These are phyloP conservation scores for Oophaga pumilio DNA, from an alignment of 2,113 vertebrate genomes.

Conservation along the genomic window DNA sequence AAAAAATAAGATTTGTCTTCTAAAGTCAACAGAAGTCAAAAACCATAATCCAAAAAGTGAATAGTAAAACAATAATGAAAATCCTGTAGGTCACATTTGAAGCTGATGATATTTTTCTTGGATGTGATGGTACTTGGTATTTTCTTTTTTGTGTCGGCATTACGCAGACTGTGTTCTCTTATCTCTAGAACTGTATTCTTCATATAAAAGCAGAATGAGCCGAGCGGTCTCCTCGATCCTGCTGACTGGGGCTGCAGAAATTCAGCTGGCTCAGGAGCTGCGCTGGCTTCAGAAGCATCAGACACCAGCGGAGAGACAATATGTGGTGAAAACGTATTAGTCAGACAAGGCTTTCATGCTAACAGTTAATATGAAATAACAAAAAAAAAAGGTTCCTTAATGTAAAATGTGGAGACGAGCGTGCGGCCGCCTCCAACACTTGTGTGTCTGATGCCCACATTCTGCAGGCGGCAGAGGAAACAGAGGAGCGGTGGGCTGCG, in stretches of 20 bases:
- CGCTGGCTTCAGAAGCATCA: slow-evolving; percentile 31
- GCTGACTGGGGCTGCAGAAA: slow-evolving; percentile 17
- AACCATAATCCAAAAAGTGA: no score
- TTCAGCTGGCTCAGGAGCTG: slow-evolving; percentile 37
- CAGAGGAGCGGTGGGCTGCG: not conserved
- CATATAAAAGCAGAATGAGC: slow-evolving; percentile 33
- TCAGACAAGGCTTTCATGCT: slow-evolving; percentile 7
- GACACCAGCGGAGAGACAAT: slow-evolving; percentile 29
- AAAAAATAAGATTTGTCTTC: not conserved
- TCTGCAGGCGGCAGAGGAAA: not conserved
- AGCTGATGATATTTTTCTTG: not conserved
- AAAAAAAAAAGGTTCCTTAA: not conserved
- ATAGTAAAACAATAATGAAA: not conserved
- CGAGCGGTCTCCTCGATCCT: slow-evolving; percentile 16
- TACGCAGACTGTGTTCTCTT: not conserved
- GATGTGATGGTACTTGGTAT: not conserved
- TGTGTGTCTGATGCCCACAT: not conserved
- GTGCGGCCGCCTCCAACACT: not conserved
- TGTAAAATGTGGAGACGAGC: not conserved
- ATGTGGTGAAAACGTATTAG: slow-evolving; percentile 42
- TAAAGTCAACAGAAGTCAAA: not conserved
- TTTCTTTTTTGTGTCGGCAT: not conserved
- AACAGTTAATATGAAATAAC: slow-evolving; percentile 5
- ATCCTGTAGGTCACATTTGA: not conserved
- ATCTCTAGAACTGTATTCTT: slow-evolving; percentile 4